Evolutionary conservation across 2,888 invertebrate species (phyloP), one percentile per base, ranked within the genome.

Genomic region (Polydrusus tereticollis): DNA sequence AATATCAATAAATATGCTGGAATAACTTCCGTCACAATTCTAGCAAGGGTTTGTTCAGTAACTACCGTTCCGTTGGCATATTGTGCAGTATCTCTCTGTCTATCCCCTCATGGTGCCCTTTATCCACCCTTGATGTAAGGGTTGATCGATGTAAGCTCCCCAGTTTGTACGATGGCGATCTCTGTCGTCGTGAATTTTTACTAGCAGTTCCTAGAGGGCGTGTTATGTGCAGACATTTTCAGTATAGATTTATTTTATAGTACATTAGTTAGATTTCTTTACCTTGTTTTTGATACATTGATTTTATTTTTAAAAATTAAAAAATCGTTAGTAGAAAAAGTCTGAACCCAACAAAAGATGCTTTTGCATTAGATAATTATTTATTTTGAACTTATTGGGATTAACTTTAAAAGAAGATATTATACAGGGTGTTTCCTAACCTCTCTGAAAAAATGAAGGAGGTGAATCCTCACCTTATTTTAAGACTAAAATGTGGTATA

Each of bases 11-110:
- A 26, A 62, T 21, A 7, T 62, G 18, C 36, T 16, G 38, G 57
- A 57, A 55, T 14, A 29, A 6, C 66, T 67, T 47, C 33, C 57
- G 23, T 57, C 57, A 43, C 57, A 70, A 58, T 58, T 64, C 23
- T 43, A 50, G n/a, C 58, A 36, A 59, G 5, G 38, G 65, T 33
- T 59, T 36, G 45, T 65, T 59, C 29, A 41, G 64, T 45, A 64
- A 69, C 64, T 58, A 47, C 43, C 45, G 63, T 55, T 29, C 26
- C 12, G 36, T 63, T 18, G 58, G 60, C 65, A 59, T 70, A 64
- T 57, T 67, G 26, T 47, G 10, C 43, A 69, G 41, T 58, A 14
- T 47, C 47, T 64, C 69, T 43, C 29, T 65, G 59, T 29, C 47
- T 43, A 59, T 64, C 36, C 33, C 41, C 36, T 59, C 36, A n/a